Evolutionary conservation across 2,888 invertebrate genomes (phyloP), one percentile per base, ranked within the genome.

Genomic region (Nomada fucata): DNA sequence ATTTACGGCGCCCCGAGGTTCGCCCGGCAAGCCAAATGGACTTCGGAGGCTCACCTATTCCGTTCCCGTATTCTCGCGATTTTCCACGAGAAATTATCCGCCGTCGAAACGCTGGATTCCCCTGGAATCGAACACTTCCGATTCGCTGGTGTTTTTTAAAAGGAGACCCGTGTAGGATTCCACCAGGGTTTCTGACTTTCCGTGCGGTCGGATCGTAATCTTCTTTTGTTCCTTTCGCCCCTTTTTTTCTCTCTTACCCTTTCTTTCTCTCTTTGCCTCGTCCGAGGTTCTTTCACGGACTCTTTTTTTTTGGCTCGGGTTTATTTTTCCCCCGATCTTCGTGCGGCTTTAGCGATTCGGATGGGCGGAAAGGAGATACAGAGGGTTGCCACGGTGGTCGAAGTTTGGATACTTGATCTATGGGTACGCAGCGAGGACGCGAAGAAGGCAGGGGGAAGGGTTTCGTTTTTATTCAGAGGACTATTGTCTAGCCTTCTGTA

Each of bases 1-100:
- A 88, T 89, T 89, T 88, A 89, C 82, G 84, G 79, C 78, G 76
- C 55, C 67, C 55, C 20, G 2, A 47, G 20, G 47, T 29, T 50
- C 68, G 42, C 18, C 18, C 11, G 36, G 26, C 64, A 57, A 11
- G 26, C 64, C 52, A 73, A 72, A 76, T 79, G 79, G 83, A 69
- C 76, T 15, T 15, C 3, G 50, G 23, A 44, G 67, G 50, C 63
- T 74, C 71, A 78, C 80, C 36, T 7, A 36, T 9, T 9, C 36
- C 36, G 36, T 36, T 15, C 13, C 47, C 13, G 47, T 47, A 1
- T 47, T 59, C 65, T 13, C 57, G 65, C 67, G 64, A 60, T 61
- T 53, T 60, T 83, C 64, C 29, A 15, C 77, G 50, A 57, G 67
- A 76, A 73, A 78, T 81, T 78, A 77, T 83, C 86, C 77, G 44